Conservation (phyloP, 2,888 invertebrate genomes). For the Leptinotarsa rubiginosa region DNA sequence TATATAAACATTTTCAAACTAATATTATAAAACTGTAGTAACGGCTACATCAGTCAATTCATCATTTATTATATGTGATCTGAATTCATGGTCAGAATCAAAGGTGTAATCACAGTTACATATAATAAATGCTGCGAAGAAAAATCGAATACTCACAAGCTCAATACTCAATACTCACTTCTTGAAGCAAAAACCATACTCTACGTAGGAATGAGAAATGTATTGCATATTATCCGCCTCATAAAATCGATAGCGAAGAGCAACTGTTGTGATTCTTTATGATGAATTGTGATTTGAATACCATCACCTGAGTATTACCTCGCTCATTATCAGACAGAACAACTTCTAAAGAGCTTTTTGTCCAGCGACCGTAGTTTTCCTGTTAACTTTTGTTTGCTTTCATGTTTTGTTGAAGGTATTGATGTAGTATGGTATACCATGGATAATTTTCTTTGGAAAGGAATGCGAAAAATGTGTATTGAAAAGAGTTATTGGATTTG, state of each 20-base stretch:
- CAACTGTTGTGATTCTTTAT: conserved; percentile 14
- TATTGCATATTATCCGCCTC: conserved; percentile 10
- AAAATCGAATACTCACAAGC: too few species aligned
- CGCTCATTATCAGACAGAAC: conserved; percentile 15
- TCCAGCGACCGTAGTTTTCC: conserved; percentile 10
- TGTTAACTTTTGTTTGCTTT: conserved; percentile 12
- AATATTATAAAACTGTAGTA: too few species aligned
- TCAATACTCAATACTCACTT: too few species aligned
- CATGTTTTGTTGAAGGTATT: conserved; percentile 9
- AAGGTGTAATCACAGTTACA: too few species aligned
- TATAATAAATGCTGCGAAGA: too few species aligned
- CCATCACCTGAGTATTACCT: conserved; percentile 15
- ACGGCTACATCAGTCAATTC: too few species aligned
- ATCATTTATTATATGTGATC: too few species aligned
- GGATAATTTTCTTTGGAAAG: conserved; percentile 8
- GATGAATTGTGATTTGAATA: conserved; percentile 21
- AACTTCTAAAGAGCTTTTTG: conserved; percentile 14
- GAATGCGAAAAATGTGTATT: conserved; percentile 16
- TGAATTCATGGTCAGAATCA: too few species aligned
- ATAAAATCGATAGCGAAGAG: background rate
- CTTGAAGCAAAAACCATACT: too few species aligned
- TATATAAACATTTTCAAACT: too few species aligned
- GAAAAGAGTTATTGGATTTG: background rate
- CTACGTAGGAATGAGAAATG: background rate
- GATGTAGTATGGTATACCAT: conserved; percentile 4